phyloP scores from a whole-genome alignment of 1,140 invertebrate genomes.

The Pseudomyrmex concolor region DNA sequence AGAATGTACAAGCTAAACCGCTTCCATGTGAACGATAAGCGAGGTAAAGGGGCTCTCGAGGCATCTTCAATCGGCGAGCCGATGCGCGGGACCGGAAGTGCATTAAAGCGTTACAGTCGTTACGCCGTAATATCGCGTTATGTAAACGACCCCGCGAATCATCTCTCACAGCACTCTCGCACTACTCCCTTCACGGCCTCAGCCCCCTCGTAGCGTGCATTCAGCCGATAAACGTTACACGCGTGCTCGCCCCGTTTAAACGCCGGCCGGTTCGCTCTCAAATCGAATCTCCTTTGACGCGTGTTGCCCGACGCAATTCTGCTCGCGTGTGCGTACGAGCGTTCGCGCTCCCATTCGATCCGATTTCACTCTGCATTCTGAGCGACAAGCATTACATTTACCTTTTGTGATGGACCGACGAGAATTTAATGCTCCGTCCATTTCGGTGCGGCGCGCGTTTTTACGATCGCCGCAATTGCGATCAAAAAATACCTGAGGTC shows the following conservation, averaged over 20 bases:
- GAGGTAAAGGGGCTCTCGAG: conserved; percentile 45
- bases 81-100: conserved; percentile 41
- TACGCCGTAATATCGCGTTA: conserved; percentile 56
- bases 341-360: conserved; percentile 49
- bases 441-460: conserved; percentile 7
- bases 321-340: conserved; percentile 17
- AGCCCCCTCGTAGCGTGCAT: conserved; percentile 26
- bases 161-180: neutral
- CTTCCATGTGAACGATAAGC: conserved; percentile 33
- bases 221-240: conserved; percentile 55
- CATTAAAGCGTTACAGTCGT: conserved; percentile 60
- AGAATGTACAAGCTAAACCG: conserved; percentile 23
- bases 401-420: conserved; percentile 52
- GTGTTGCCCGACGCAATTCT: conserved; percentile 35
- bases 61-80: conserved; percentile 45
- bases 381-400: conserved; percentile 54
- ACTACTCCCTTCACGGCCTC: conserved; percentile 1
- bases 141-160: conserved; percentile 59
- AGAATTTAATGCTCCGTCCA: conserved; percentile 44
- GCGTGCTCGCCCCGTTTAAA: conserved; percentile 49
- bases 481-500: neutral
- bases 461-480: conserved; percentile 1
- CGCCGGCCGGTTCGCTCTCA: conserved; percentile 20
- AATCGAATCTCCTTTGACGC: conserved; percentile 62
- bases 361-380: conserved; percentile 52